Evolutionary conservation across 2,888 invertebrate species (phyloP).

Genomic region (Abrostola tripartita): DNA sequence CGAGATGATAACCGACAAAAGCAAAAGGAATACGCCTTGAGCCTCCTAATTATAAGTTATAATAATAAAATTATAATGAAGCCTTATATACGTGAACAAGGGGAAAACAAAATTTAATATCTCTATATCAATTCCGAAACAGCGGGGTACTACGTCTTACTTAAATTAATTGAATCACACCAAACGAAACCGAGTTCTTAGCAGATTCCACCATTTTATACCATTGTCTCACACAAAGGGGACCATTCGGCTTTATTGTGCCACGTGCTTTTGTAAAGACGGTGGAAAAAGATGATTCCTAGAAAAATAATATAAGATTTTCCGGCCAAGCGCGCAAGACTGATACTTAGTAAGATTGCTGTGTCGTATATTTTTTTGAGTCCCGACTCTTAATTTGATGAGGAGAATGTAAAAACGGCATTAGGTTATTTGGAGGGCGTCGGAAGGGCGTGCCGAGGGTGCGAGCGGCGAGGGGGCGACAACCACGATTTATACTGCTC

Average conservation of each 20-base stretch:
- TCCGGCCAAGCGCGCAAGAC: slow-evolving; percentile 65
- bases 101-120: slow-evolving; percentile 60
- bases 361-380: slow-evolving; percentile 72
- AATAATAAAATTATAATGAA: slow-evolving; percentile 38
- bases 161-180: slow-evolving; percentile 73
- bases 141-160: slow-evolving; percentile 56
- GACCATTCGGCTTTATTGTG: slow-evolving; percentile 70
- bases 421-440: slow-evolving; percentile 70
- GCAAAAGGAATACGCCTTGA: slow-evolving; percentile 12
- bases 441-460: slow-evolving; percentile 36
- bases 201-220: slow-evolving; percentile 62
- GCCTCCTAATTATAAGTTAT: slow-evolving; percentile 42
- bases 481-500: slow-evolving; percentile 74
- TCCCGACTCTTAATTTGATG: slow-evolving; percentile 79
- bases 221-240: slow-evolving; percentile 75
- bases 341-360: slow-evolving; percentile 71
- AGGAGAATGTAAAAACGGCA: slow-evolving; percentile 78
- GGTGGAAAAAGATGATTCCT: slow-evolving; percentile 65
- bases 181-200: slow-evolving; percentile 61
- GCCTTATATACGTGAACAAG: slow-evolving; percentile 40
- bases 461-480: slow-evolving; percentile 39
- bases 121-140: slow-evolving; percentile 61
- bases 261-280: slow-evolving; percentile 68
- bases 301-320: slow-evolving; percentile 76
- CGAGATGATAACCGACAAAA: neutral